Conservation (phyloP, 1,140 invertebrate genomes). For the Dreissena rostriformis region DNA sequence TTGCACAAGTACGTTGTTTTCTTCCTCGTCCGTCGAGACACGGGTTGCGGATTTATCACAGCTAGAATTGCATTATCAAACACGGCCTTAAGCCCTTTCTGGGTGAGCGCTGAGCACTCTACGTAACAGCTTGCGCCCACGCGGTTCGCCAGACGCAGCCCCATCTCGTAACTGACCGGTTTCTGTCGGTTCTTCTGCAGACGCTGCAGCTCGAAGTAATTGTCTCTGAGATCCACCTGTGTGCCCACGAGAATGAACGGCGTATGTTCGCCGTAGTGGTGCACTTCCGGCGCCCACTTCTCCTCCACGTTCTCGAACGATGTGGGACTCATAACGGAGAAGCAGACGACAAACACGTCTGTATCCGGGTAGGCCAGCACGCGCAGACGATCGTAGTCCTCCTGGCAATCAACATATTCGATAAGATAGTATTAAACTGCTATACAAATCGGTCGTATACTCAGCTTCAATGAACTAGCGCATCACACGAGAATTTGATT, state of each 20-base stretch:
- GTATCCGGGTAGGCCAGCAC: constrained; percentile 99
- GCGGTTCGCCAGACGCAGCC: constrained; percentile 86
- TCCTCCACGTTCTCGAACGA: constrained; percentile 99
- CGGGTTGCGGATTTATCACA: constrained; percentile 70
- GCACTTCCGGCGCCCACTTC: constrained; percentile 86
- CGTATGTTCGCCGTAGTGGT: constrained; percentile 88
- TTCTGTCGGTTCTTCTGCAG: constrained; percentile 94
- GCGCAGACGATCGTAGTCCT: constrained; percentile 96
- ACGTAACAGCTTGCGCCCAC: constrained; percentile 92
- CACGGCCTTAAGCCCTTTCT: constrained; percentile 73
- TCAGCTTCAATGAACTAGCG: no score
- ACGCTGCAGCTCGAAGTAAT: constrained; percentile 86
- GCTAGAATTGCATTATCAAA: constrained; percentile 76
- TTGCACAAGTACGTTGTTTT: constrained; percentile 21
- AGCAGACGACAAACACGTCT: constrained; percentile 99
- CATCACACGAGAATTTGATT: no score
- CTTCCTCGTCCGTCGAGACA: neutral
- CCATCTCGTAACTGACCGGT: constrained; percentile 89
- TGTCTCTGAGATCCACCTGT: constrained; percentile 75
- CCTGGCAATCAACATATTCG: constrained; percentile 83
- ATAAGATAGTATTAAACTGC: no score
- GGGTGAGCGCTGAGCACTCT: constrained; percentile 91
- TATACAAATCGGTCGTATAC: no score
- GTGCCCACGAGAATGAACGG: constrained; percentile 91
- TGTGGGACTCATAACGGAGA: constrained; percentile 98